Evolutionary conservation across 2,797 vertebrate genomes (phyloP).

Genomic region (Agapornis canus): DNA sequence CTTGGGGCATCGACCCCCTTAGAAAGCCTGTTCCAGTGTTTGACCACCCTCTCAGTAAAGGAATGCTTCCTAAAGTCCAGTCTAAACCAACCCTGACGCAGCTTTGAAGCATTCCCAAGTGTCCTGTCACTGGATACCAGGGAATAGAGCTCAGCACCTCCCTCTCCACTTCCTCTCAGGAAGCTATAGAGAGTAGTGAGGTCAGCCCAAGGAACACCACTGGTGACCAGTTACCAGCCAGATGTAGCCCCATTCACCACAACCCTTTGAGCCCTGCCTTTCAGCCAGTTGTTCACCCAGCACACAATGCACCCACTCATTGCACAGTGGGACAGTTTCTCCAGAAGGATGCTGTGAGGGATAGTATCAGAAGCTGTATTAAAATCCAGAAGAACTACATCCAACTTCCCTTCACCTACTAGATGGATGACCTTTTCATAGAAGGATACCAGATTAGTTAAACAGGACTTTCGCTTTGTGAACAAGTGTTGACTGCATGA

Average conservation of each 20-base stretch:
- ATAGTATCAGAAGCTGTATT: not conserved
- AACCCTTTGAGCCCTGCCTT: not conserved
- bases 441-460: not conserved
- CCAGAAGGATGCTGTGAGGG: not conserved
- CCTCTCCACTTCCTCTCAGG: not conserved
- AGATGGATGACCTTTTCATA: not conserved
- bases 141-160: not conserved
- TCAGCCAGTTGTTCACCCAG: not conserved
- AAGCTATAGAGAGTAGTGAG: not conserved
- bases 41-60: not conserved
- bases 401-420: not conserved
- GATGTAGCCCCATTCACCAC: not conserved
- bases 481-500: not conserved
- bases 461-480: not conserved
- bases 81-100: not conserved
- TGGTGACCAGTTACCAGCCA: not conserved
- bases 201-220: not conserved
- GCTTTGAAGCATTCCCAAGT: not conserved
- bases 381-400: not conserved
- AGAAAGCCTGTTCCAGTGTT: not conserved
- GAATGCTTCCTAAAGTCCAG: not conserved
- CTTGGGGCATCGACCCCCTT: not conserved
- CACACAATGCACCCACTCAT: not conserved
- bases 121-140: not conserved
- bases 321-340: not conserved